A percentile compares a stretch with the other conserved stretches of the same genome.
Evolutionary conservation across 2,113 vertebrate genomes (phyloP).

Genomic region (Gymnarchus niloticus): DNA sequence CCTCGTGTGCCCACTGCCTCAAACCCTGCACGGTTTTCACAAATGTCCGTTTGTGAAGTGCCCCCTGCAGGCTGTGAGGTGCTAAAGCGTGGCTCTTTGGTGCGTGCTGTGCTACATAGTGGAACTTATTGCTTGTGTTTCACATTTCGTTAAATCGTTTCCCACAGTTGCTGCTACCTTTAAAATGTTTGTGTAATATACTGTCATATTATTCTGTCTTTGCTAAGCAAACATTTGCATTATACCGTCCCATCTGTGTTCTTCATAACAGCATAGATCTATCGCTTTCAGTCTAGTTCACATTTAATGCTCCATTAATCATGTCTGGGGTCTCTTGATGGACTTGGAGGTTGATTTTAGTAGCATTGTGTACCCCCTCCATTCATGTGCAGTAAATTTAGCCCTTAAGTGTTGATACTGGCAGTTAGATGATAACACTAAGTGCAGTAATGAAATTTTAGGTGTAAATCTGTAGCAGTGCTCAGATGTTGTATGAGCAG

Average conservation of each 20-base stretch:
- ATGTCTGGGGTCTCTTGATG: not conserved
- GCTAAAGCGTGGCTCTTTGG: not conserved
- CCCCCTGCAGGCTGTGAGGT: not conserved
- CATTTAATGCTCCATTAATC: not conserved
- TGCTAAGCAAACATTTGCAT: not conserved
- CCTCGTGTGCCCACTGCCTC: not conserved
- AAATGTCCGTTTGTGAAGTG: not conserved
- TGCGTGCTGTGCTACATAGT: not conserved
- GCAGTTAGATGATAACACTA: not conserved
- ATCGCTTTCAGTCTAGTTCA: not conserved
- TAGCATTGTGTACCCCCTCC: not conserved
- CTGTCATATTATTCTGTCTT: not conserved
- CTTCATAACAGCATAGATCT: not conserved
- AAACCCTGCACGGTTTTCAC: not conserved
- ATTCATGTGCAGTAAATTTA: not conserved
- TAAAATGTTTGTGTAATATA: not conserved
- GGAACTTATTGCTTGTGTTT: too few species aligned
- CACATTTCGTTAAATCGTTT: not conserved
- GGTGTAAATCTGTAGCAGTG: not conserved
- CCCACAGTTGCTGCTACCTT: not conserved
- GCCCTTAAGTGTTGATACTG: not conserved
- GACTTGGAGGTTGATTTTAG: not conserved
- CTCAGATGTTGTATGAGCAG: not conserved
- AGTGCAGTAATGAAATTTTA: constrained; percentile 11
- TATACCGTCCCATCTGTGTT: not conserved